Base-by-base conservation (phyloP, 2,797 vertebrate genomes). In the Leptoclinus maculatus region DNA sequence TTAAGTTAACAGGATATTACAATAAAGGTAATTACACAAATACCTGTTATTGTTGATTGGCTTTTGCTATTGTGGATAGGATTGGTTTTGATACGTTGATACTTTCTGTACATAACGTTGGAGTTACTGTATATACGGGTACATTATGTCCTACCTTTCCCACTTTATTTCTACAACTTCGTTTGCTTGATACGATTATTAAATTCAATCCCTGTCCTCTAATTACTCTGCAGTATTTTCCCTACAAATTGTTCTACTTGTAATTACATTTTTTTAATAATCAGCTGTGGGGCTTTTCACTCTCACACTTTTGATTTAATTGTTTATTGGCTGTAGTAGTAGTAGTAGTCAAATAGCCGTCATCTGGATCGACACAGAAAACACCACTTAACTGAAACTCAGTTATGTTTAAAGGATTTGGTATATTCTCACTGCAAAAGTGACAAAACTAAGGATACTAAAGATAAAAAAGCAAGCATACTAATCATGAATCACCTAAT, bases 241-340 rank as follows among this genome's bases (percentile, higher is more conserved):
- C 38, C n/a, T 4, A 38, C 14, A 43, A 13, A 58, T 69, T 67
- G 21, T 2, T 41, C n/a, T 21, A 4, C 66, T n/a, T 36, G 51
- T 73, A 64, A 75, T 69, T 75, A 53, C 7, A 10, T 43, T 8
- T 47, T 63, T 34, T 29, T 25, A 27, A 21, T 59, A 62, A 78
- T 71, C 9, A 72, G 11, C 23, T 51, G 16, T 78, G 13, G 17
- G 13, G 0, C 29, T 54, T 66, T 67, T 51, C 16, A 8, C 36
- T 69, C 5, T n/a, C 43, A 16, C 29, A 39, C 36, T 56, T 51
- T 0, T 7, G 36, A 58, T 57, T 68, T 47, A 49, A 41, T 54
- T 56, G 17, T 25, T 72, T 11, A n/a, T 27, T 59, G 32, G 9
- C 17, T 64, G 17, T 19, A 34, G 16, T 3, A 6, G 19, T 14